Percentiles rank a stretch among this genome's conserved stretches.
Evolutionary conservation across 2,113 vertebrate species (phyloP).

Genomic region (Azemiops feae): DNA sequence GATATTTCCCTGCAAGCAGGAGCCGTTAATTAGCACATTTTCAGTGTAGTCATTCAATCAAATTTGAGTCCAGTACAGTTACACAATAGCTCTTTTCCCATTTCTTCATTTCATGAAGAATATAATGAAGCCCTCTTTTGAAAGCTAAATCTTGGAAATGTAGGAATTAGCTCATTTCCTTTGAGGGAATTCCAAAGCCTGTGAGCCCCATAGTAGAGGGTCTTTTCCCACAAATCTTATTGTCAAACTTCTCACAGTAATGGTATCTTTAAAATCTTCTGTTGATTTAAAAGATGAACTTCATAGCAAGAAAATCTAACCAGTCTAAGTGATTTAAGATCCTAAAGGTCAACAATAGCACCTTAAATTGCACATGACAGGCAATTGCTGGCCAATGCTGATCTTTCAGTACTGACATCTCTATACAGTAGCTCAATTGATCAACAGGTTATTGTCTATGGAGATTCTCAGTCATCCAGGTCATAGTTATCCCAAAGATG

Average conservation of each 20-base stretch:
- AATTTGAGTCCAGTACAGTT: not conserved
- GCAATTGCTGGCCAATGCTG: not conserved
- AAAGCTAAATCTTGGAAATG: not conserved
- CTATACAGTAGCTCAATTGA: not conserved
- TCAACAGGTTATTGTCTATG: not conserved
- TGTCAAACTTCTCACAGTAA: conserved; percentile 20
- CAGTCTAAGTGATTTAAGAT: not conserved
- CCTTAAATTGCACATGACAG: not conserved
- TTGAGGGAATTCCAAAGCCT: not conserved
- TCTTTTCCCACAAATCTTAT: conserved; percentile 39
- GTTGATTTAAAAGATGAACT: not conserved
- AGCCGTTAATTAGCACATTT: not conserved
- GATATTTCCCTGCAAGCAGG: not conserved
- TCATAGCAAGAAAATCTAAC: not conserved
- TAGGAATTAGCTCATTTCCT: not conserved
- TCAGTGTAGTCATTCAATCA: not conserved
- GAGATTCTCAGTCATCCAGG: too few relatives aligned
- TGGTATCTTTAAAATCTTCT: conserved; percentile 20
- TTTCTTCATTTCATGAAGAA: not conserved
- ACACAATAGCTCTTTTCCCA: not conserved
- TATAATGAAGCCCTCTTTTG: not conserved
- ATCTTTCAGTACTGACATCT: not conserved
- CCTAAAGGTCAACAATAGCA: not conserved
- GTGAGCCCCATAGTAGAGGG: not conserved
- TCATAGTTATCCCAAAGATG: too few relatives aligned